These are phyloP conservation scores for Melanotaenia maccullochi DNA, from an alignment of 2,797 vertebrate species.

Conservation along the genomic window DNA sequence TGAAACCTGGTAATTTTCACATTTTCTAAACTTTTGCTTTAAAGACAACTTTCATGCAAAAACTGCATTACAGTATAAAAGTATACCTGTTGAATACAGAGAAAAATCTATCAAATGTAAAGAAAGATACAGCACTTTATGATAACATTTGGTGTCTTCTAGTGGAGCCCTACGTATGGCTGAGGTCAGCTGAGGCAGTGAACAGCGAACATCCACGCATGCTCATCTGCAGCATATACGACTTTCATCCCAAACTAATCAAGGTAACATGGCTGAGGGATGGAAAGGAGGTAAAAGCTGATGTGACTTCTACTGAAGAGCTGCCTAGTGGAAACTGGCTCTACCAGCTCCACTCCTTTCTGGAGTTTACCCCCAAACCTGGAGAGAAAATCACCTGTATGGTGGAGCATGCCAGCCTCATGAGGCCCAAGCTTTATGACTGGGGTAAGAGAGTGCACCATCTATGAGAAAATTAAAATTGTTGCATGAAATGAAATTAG, in stretches of 20 bases:
- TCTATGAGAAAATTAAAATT: too few relatives aligned
- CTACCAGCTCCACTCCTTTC: conserved; percentile 77
- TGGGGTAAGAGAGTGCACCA: conserved; percentile 72
- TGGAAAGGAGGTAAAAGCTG: conserved; percentile 40
- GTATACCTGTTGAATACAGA: background rate
- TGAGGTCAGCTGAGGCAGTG: conserved; percentile 42
- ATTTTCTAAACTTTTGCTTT: background rate
- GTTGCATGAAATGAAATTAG: too few relatives aligned
- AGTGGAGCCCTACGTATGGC: conserved; percentile 65
- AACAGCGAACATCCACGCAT: conserved; percentile 47
- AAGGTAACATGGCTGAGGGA: conserved; percentile 76
- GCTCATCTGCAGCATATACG: conserved; percentile 77
- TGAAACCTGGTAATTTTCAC: conserved; percentile 8
- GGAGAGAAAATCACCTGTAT: conserved; percentile 77
- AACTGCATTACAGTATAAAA: too few relatives aligned
- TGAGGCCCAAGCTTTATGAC: conserved; percentile 39
- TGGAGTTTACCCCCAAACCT: conserved; percentile 70
- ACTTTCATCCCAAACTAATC: conserved; percentile 80
- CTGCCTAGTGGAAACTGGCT: conserved; percentile 80
- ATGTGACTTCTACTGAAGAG: conserved; percentile 43
- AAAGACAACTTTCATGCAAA: conserved; percentile 1
- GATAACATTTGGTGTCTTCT: background rate
- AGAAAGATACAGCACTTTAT: background rate
- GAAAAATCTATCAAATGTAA: background rate
- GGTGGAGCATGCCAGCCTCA: conserved; percentile 74